phyloP scores from a whole-genome alignment of 2,797 vertebrate species.

The Notoglanidium macrostoma region DNA sequence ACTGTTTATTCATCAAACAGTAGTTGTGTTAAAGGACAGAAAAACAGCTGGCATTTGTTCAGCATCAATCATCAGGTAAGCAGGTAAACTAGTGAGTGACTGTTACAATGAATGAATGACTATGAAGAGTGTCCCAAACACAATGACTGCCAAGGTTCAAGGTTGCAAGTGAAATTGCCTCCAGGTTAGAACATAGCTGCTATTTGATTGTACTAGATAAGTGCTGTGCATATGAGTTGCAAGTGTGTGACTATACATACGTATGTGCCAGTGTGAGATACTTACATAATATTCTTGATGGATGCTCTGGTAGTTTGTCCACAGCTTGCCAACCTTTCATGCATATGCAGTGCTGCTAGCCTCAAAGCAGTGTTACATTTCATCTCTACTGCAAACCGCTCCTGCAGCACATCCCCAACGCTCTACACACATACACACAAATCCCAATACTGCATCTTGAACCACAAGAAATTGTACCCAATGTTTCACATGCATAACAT shows the following conservation, averaged over 20 bases:
- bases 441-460: not conserved
- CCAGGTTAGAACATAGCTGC: not conserved
- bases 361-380: slow-evolving; percentile 93
- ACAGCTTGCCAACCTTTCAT: slow-evolving; percentile 89
- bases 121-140: not conserved
- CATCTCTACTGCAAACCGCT: slow-evolving; percentile 96
- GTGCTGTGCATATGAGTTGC: not conserved
- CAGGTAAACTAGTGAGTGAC: not conserved
- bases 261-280: slow-evolving; percentile 42
- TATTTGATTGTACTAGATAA: not conserved
- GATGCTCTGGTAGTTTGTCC: slow-evolving; percentile 90
- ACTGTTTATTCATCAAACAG: not conserved
- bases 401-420: slow-evolving; percentile 94
- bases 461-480: not conserved
- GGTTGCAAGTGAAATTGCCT: not conserved
- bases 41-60: not conserved
- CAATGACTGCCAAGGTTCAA: not conserved
- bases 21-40: not conserved
- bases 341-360: slow-evolving; percentile 94
- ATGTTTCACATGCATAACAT: not conserved
- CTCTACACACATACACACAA: slow-evolving; percentile 75
- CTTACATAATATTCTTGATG: slow-evolving; percentile 95
- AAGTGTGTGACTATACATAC: too few species aligned
- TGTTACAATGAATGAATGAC: not conserved
- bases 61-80: not conserved